Conservation (phyloP, 2,888 invertebrate species). For the Ophion slaviceki region DNA sequence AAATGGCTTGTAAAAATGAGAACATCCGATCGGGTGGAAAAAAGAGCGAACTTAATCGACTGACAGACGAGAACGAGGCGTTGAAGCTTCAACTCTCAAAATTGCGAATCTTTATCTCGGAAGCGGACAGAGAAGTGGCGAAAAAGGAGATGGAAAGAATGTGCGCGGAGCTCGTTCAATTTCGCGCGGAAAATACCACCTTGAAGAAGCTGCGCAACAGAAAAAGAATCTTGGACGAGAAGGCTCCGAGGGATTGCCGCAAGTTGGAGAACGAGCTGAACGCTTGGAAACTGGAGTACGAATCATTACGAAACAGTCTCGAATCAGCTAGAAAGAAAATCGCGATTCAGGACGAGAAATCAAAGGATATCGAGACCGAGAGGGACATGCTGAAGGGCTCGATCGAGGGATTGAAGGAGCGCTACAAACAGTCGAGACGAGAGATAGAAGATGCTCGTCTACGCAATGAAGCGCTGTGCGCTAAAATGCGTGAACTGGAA, state of each 20-base stretch:
- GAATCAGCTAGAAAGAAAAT: conserved; percentile 35
- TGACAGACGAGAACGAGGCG: conserved; percentile 62
- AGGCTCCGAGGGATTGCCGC: conserved; percentile 6
- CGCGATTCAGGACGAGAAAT: conserved; percentile 10
- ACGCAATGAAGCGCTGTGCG: conserved; percentile 28
- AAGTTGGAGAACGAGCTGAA: conserved; percentile 25
- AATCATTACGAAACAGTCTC: conserved; percentile 26
- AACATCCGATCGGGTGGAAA: conserved; percentile 35
- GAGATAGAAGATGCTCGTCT: conserved; percentile 38
- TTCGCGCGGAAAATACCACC: conserved; percentile 45
- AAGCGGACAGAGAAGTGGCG: conserved; percentile 43
- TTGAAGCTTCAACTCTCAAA: conserved; percentile 66
- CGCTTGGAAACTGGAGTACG: conserved; percentile 36
- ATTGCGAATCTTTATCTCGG: conserved; percentile 55
- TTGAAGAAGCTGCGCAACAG: conserved; percentile 32
- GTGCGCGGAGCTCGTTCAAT: conserved; percentile 35
- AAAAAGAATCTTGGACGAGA: conserved; percentile 5
- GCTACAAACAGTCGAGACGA: conserved; percentile 46
- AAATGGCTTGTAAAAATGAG: conserved; percentile 39
- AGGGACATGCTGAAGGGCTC: conserved; percentile 35
- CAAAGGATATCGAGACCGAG: conserved; percentile 28
- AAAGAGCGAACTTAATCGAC: conserved; percentile 42
- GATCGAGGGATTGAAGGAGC: conserved; percentile 52
- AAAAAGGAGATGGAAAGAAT: conserved; percentile 42
- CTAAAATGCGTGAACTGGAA: conserved; percentile 16